Evolutionary conservation across 2,797 vertebrate genomes (phyloP), one percentile per base, ranked within the genome.

Genomic region (Hydrophis major): DNA sequence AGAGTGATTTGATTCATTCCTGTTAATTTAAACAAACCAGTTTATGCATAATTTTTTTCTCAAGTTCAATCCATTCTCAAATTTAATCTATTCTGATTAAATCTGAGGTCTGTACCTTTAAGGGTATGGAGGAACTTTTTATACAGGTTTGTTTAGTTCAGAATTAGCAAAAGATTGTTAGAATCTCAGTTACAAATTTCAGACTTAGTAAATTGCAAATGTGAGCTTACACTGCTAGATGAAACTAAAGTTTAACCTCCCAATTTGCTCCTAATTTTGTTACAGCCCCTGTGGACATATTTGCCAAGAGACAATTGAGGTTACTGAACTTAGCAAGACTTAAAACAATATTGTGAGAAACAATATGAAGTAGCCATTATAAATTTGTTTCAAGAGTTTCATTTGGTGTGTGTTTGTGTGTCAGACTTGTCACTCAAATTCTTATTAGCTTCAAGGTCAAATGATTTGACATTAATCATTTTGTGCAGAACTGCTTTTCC

Each of bases 201-300:
- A 91, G 14, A 66, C 55, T 74, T 94, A 90, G 20, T 14, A 92
- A 91, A 93, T 95, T 93, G n/a, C 37, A 94, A 89, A 63, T 8
- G 10, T 47, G 32, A 74, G 12, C 89, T 95, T 94, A 92, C 95
- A 93, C 20, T 94, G 94, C 93, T 93, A 27, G 89, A 12, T 16
- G 93, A 93, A 8, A 32, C 25, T 32, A 1, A 16, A 93, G 69
- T 87, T 93, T 91, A 91, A 94, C 2, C 10, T 92, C 93, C 61
- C 91, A 90, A 14, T 86, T 93, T 93, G 1, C 28, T 94, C 16
- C 60, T 93, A 91, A 95, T 96, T 95, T 95, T 92, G 69, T 69
- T 94, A 32, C n/a, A 93, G 57, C 4, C 42, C 6, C 6, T 0
- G 2, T 87, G 89, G 56, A 28, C 94, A 6, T 92, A 92, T 92